Percentiles rank a stretch among this genome's conserved stretches.
Conservation (phyloP, 2,797 vertebrate genomes). For the Hydrophis major region DNA sequence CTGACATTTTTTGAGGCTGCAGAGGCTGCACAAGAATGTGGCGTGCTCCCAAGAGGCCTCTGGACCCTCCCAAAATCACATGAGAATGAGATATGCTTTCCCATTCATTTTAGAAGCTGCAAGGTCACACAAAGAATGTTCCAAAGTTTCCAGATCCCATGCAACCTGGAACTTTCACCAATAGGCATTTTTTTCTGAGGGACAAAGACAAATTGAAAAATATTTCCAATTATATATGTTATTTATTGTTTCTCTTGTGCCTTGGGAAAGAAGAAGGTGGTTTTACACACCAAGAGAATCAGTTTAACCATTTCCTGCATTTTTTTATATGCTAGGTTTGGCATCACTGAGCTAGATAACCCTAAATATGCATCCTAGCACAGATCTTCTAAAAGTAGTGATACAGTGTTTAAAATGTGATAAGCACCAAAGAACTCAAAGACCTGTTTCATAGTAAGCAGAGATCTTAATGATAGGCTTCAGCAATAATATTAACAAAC, state of each 20-base stretch:
- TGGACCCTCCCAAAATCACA: not conserved
- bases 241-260: not conserved
- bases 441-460: not conserved
- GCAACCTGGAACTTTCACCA: not conserved
- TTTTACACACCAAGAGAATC: not conserved
- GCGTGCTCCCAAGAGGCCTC: not conserved
- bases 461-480: not conserved
- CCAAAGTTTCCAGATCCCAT: not conserved
- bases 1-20: not conserved
- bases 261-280: not conserved
- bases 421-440: not conserved
- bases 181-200: not conserved
- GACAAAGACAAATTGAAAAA: not conserved
- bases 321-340: not conserved
- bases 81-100: not conserved
- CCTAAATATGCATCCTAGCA: not conserved
- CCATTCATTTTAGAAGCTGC: not conserved
- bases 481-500: not conserved
- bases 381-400: not conserved
- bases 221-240: not conserved
- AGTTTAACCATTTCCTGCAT: not conserved
- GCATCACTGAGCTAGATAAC: not conserved
- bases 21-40: not conserved
- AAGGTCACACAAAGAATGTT: not conserved
- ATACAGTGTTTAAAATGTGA: not conserved